Evolutionary conservation across 2,888 invertebrate genomes (phyloP).

Genomic region (Oxystoma pomonae): DNA sequence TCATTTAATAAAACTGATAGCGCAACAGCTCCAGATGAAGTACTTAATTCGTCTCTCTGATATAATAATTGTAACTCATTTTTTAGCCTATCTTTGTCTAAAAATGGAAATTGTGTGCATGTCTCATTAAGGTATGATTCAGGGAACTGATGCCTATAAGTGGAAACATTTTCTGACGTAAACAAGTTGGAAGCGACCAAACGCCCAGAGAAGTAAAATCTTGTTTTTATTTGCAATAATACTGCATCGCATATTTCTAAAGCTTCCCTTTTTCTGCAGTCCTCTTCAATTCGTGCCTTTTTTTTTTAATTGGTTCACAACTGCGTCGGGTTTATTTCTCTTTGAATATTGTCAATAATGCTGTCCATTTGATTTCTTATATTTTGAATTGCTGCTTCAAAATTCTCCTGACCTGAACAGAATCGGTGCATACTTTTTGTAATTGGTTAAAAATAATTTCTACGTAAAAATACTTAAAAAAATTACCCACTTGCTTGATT

Average conservation of each 20-base stretch:
- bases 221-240: slow-evolving; percentile 10
- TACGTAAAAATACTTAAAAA: slow-evolving; percentile 17
- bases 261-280: slow-evolving; percentile 14
- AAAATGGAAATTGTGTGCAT: not conserved
- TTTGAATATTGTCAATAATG: slow-evolving; percentile 16
- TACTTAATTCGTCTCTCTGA: slow-evolving; percentile 14
- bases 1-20: slow-evolving; percentile 12
- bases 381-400: slow-evolving; percentile 12
- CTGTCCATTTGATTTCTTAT: slow-evolving; percentile 11
- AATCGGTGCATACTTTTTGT: slow-evolving; percentile 16
- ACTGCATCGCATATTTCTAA: slow-evolving; percentile 18
- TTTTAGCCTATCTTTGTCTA: slow-evolving; percentile 9
- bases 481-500: slow-evolving; percentile 20
- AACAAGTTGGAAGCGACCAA: slow-evolving; percentile 13
- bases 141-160: slow-evolving; percentile 15
- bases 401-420: slow-evolving; percentile 8
- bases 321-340: slow-evolving; percentile 7
- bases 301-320: slow-evolving; percentile 5
- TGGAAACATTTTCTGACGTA: slow-evolving; percentile 11
- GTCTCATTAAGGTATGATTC: slow-evolving; percentile 13
- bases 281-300: slow-evolving; percentile 12
- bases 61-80: slow-evolving; percentile 19
- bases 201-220: slow-evolving; percentile 13
- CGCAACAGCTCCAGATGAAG: slow-evolving; percentile 14
- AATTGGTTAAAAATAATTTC: slow-evolving; percentile 10